Percentiles rank a stretch among this genome's conserved stretches.
Conservation (phyloP, 53 echinoderm and acorn worm genomes). For the Mesocentrotus franciscanus region DNA sequence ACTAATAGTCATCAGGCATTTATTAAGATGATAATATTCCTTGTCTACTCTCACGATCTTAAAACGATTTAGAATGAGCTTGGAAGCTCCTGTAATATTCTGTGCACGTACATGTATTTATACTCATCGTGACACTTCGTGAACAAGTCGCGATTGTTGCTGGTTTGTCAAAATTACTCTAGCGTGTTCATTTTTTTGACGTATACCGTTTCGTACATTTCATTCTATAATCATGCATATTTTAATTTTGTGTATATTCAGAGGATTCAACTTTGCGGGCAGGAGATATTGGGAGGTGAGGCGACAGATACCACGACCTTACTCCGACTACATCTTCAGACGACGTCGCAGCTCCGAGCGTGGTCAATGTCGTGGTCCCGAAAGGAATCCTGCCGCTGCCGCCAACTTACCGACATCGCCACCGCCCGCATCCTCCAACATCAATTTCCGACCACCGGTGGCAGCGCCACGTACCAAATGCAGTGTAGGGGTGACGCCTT, state of each 20-base stretch:
- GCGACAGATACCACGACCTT: neutral
- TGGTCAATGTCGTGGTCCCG: neutral
- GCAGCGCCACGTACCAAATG: neutral
- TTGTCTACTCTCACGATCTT: too few species aligned
- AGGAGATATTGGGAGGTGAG: neutral
- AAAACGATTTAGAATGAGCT: too few species aligned
- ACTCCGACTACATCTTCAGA: neutral
- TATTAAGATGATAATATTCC: neutral
- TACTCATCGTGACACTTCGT: too few species aligned
- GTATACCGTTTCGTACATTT: too few species aligned
- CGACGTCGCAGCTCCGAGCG: neutral
- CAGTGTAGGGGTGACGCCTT: neutral
- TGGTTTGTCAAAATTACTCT: too few species aligned
- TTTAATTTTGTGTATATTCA: neutral
- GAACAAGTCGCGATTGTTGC: too few species aligned
- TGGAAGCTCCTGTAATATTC: too few species aligned
- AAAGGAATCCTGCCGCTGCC: neutral
- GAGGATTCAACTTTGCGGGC: neutral
- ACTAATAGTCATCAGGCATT: neutral
- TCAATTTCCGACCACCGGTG: neutral
- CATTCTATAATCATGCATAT: too few species aligned
- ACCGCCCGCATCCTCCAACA: neutral
- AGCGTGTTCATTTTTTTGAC: too few species aligned
- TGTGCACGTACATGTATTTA: too few species aligned
- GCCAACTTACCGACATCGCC: neutral